Evolutionary conservation across 2,888 invertebrate species (phyloP).

Genomic region (Notodromas monacha): DNA sequence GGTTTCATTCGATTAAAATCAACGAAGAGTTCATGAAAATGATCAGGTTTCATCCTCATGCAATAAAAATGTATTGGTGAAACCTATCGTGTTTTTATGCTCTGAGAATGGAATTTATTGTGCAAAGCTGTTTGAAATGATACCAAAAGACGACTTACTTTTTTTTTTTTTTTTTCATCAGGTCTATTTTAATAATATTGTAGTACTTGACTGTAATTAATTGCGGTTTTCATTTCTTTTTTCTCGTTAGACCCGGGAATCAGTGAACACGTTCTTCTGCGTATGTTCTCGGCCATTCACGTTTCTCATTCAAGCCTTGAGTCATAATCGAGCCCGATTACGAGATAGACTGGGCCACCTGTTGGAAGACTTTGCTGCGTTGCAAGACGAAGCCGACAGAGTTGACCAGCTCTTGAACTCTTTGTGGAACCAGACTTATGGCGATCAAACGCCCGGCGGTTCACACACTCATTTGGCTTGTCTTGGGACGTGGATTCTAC

Average conservation of each 20-base stretch:
- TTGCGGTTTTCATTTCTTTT: not conserved
- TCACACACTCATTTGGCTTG: conserved; percentile 41
- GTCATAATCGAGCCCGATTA: conserved; percentile 78
- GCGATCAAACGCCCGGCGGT: conserved; percentile 30
- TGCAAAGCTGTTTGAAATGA: too few relatives aligned
- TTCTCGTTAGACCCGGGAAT: conserved; percentile 35
- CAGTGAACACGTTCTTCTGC: conserved; percentile 53
- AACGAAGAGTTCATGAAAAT: too few relatives aligned
- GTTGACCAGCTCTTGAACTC: too few relatives aligned
- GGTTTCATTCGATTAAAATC: too few relatives aligned
- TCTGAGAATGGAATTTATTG: too few relatives aligned
- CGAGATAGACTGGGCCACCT: conserved; percentile 64
- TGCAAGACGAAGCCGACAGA: conserved; percentile 91
- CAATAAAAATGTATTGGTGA: too few relatives aligned
- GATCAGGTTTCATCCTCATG: too few relatives aligned
- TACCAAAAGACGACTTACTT: conserved; percentile 9
- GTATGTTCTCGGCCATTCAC: conserved; percentile 60
- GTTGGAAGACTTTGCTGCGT: conserved; percentile 53
- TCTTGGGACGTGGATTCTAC: conserved; percentile 76
- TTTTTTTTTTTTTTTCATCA: too few relatives aligned
- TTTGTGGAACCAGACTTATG: conserved; percentile 32
- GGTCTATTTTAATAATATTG: conserved; percentile 30
- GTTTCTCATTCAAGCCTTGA: conserved; percentile 51
- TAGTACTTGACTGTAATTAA: conserved; percentile 17
- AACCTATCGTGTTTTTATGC: too few relatives aligned